Conservation (phyloP, 1,140 invertebrate species). For the Drosophila lowei region DNA sequence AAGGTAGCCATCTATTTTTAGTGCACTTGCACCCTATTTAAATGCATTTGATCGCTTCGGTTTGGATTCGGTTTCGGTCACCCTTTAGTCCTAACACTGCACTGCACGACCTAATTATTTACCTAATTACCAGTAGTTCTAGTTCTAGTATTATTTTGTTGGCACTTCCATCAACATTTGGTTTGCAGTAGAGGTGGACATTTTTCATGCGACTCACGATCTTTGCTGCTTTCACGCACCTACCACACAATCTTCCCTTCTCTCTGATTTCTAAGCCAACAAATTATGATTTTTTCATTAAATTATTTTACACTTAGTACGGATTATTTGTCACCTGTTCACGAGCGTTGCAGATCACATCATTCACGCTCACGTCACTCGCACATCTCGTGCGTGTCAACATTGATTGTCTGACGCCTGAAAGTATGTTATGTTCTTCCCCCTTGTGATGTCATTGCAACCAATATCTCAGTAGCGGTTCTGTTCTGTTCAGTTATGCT, state of each 20-base stretch:
- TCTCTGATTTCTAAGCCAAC: no score
- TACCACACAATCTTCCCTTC: no score
- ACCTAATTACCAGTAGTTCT: conserved; percentile 15
- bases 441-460: background rate
- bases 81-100: conserved; percentile 18
- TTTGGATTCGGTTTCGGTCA: conserved; percentile 21
- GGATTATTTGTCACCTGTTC: background rate
- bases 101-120: conserved; percentile 1
- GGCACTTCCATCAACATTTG: conserved; percentile 2
- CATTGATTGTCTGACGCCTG: background rate
- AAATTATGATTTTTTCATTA: background rate
- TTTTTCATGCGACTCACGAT: background rate
- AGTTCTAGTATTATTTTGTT: conserved; percentile 23
- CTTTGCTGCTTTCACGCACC: no score
- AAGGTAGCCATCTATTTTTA: conserved; percentile 37
- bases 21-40: background rate
- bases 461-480: conserved; percentile 6
- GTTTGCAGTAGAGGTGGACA: conserved; percentile 1
- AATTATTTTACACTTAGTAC: background rate
- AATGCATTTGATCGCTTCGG: conserved; percentile 19
- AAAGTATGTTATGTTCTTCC: background rate
- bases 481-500: conserved; percentile 1
- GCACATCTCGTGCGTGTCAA: no score
- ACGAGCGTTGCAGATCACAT: no score
- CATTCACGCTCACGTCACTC: no score